Evolutionary conservation across 1,140 invertebrate genomes (phyloP), one percentile per base, ranked within the genome.

Genomic region (Macrobrachium nipponense): DNA sequence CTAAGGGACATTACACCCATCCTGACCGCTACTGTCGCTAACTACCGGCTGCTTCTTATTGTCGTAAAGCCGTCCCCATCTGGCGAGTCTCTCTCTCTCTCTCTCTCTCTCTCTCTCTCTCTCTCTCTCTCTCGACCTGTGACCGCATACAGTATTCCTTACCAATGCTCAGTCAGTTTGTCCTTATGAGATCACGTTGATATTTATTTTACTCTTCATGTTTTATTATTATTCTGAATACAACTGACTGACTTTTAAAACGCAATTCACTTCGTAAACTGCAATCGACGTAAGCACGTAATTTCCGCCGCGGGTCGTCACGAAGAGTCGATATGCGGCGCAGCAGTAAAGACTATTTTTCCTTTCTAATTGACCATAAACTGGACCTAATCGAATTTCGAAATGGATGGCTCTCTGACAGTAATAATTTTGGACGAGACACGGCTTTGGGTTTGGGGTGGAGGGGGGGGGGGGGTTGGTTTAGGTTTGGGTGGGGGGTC

Each of bases 371-470:
- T 79, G 82, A 79, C 82, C 82, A 64, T 79, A 62, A 85, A 85
- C 82, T 85, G 82, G 82, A 79, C 82, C 82, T 85, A 85, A 85
- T 85, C 82, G 82, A 85, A 85, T 85, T 85, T 82, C 51, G 51
- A 51, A 58, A 79, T 70, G 62, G 75, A 79, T 79, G 62, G 64
- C 27, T 36, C 59, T 43, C 81, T 61, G 43, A 83, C 70, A 76
- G 70, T 27, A 66, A 66, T 76, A 83, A 76, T 76, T 68, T 70
- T 44, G 12, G 43, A 59, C 17, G 75, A 20, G 75, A 20, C 75
- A n/a, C 20, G 14, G 36, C n/a, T 4, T 36, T 36, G 27, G 27
- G 27, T 36, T 1, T 1, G n/a, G 27, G 27, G 27, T 4, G 27
- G 27, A 4, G 27, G 27, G 27, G n/a, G n/a, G 27, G 27, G 27